Conservation (phyloP, 2,888 invertebrate species). For the Trachelus troglodyta region DNA sequence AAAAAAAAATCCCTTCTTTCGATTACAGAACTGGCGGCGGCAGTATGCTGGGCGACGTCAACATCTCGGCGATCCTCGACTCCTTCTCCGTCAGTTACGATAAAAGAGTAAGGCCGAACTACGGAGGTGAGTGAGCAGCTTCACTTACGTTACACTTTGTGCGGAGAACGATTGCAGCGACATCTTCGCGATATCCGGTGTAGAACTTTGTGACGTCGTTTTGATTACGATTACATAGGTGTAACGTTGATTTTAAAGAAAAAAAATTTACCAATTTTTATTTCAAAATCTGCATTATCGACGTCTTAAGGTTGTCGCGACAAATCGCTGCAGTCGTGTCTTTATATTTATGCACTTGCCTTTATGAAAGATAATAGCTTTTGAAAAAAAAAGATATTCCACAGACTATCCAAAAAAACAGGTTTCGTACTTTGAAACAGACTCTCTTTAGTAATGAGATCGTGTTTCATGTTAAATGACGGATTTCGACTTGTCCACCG, state of each 20-base stretch:
- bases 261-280: neutral
- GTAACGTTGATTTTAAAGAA: neutral
- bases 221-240: neutral
- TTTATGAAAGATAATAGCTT: neutral
- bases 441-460: neutral
- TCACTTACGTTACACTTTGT: neutral
- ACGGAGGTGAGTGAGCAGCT: slow-evolving; percentile 84
- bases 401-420: neutral
- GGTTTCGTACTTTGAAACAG: too few relatives aligned
- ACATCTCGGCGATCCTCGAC: slow-evolving; percentile 95
- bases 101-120: slow-evolving; percentile 99
- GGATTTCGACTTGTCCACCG: neutral
- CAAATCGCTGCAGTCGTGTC: neutral
- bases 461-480: neutral
- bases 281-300: neutral
- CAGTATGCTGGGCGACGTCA: slow-evolving; percentile 91
- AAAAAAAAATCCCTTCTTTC: slow-evolving; percentile 27
- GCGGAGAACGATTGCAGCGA: neutral
- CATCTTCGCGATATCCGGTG: neutral
- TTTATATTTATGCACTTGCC: neutral
- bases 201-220: neutral
- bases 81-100: slow-evolving; percentile 97
- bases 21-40: slow-evolving; percentile 77
- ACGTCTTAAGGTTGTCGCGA: neutral
- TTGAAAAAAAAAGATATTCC: neutral